Evolutionary conservation across 2,797 vertebrate genomes (phyloP).

Genomic region (Pyrrhura leucotis): DNA sequence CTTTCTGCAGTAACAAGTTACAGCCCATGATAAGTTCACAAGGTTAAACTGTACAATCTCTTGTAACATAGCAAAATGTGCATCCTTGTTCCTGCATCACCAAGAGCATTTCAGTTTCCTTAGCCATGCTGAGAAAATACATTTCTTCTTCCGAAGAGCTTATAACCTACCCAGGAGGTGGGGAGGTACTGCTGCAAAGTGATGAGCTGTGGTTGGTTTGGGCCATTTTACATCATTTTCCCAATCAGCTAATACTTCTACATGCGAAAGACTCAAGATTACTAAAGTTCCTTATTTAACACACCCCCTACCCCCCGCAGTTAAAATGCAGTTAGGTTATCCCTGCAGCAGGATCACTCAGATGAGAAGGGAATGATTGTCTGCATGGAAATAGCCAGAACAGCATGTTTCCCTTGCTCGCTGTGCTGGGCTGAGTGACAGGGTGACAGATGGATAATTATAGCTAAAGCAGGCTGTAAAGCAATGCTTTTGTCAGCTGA

Average conservation of each 20-base stretch:
- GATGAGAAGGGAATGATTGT: background rate
- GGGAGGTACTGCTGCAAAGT: background rate
- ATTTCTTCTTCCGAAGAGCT: background rate
- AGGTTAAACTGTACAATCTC: background rate
- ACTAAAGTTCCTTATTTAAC: background rate
- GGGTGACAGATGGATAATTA: constrained; percentile 27
- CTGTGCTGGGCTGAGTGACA: constrained; percentile 16
- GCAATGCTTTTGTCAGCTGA: constrained; percentile 31
- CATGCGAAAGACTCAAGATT: background rate
- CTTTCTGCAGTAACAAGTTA: background rate
- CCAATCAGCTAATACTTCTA: background rate
- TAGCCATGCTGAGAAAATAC: background rate
- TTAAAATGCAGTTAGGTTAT: background rate
- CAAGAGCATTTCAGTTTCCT: background rate
- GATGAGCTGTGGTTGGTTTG: background rate
- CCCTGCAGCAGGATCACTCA: background rate
- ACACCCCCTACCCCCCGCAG: background rate
- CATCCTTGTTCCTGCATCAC: background rate
- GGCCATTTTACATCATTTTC: background rate
- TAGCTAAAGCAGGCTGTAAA: constrained; percentile 22
- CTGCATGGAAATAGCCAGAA: background rate
- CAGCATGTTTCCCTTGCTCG: background rate
- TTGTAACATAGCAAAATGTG: background rate
- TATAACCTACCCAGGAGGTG: background rate
- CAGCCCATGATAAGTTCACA: background rate